Base-by-base conservation (phyloP, 2,797 vertebrate genomes). In the Coregonus ussuriensis region DNA sequence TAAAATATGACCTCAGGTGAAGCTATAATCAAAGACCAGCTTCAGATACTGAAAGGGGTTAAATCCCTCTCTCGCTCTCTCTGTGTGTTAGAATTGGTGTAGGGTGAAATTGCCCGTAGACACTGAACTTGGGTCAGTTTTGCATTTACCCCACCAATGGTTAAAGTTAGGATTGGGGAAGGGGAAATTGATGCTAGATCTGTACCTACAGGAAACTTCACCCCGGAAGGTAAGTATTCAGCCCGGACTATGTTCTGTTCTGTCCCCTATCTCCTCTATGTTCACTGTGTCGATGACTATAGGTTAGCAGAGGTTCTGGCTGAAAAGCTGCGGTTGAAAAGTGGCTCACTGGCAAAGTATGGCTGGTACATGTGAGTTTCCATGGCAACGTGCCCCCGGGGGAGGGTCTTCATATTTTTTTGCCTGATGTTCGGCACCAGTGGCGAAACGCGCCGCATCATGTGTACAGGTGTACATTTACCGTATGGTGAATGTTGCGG, bases 351-450 rank as follows among this genome's bases (percentile, higher is more conserved):
- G 68, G 41, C 70, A 56, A 73, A 71, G 37, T 47, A 21, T 53
- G 6, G 31, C 14, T 74, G 71, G 41, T 74, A 63, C 72, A 65
- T 81, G 35, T 54, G 79, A 70, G 75, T 77, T 81, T 25, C 67
- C 56, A 77, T 77, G 72, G 72, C 47, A 74, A 74, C 71, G 37
- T 4, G 13, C 71, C 16, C 71, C 18, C 5, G 13, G 47, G 16
- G 14, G 4, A 9, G 11, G 21, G 41, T 14, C 5, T 6, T 6
- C 4, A 18, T 18, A 56, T 59, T 1, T 9, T 18, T 59, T 59
- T 6, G 56, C 56, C 16, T 5, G 70, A 35, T 18, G 70, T 16
- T 4, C 29, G 1, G 47, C 52, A 47, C 11, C 41, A 0, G 41
- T 13, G 15, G 47, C 29, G 0, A 51, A 11, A 54, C 15, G 14